Evolutionary conservation across 2,797 vertebrate species (phyloP), one percentile per base, ranked within the genome.

Genomic region (Huso huso): DNA sequence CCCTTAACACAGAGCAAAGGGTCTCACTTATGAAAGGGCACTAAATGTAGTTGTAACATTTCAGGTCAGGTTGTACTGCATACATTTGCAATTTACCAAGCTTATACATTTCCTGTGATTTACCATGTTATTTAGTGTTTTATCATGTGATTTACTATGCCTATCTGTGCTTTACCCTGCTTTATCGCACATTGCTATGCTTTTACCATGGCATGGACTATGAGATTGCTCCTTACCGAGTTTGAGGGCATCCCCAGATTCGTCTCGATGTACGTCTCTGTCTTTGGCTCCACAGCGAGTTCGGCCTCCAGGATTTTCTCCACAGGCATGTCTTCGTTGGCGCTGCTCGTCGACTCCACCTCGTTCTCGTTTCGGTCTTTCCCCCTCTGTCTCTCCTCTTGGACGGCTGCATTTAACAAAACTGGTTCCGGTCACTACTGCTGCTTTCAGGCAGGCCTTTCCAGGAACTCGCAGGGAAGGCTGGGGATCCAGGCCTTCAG

Each of bases 271-370:
- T 98, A 98, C 0, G 94, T 95, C 84, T 99, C 96, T 0, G 93
- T 98, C 89, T 98, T 99, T 84, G 97, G 97, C 76, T 99, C 97
- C 62, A 99, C 96, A 0, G 97, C 96, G 1, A 95, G 91, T 79
- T 99, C 97, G 0, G 97, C 97, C 71, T 98, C 97, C 80, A 99
- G 85, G 67, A 99, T 94, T 91, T 97, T 99, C 83, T 99, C 95
- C 81, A 99, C 97, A 0, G 97, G 97, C 97, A 99, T 99, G 87
- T 99, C 97, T 83, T 99, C 97, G 0, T 94, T 97, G 72, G 87
- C 94, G 2, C 90, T 93, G 86, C 95, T 93, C 61, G 91, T 95
- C 0, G 94, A 95, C 83, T 99, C 96, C 74, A 95, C 94, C 81
- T 99, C 97, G 0, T 84, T 95, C 87, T 99, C 96, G 0, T 79